Conservation (phyloP, 2,888 invertebrate species). For the Ophion ventricosus region DNA sequence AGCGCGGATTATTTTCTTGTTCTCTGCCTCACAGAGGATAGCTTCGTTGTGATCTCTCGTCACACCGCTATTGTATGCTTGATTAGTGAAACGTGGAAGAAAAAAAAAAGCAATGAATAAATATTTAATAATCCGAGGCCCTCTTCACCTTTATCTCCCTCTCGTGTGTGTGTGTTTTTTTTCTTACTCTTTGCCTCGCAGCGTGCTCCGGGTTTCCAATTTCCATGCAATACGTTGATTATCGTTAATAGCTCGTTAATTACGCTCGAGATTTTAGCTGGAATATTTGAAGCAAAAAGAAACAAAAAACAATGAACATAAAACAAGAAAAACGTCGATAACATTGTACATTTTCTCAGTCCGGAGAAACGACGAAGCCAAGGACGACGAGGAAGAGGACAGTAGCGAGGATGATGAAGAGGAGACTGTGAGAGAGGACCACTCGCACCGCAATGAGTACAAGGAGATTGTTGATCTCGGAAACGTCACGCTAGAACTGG, state of each 20-base stretch:
- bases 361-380: slow-evolving; percentile 64
- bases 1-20: slow-evolving; percentile 37
- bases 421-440: slow-evolving; percentile 50
- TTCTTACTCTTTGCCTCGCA: slow-evolving; percentile 39
- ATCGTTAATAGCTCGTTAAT: slow-evolving; percentile 21
- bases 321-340: slow-evolving; percentile 36
- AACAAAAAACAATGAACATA: slow-evolving; percentile 1
- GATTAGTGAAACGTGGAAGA: slow-evolving; percentile 32
- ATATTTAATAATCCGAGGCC: slow-evolving; percentile 40
- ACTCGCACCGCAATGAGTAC: slow-evolving; percentile 64
- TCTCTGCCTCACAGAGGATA: slow-evolving; percentile 15
- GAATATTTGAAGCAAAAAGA: slow-evolving; percentile 14
- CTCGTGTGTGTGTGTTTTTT: slow-evolving; percentile 40
- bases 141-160: slow-evolving; percentile 19
- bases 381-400: slow-evolving; percentile 49
- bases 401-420: slow-evolving; percentile 49
- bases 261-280: neutral
- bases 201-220: slow-evolving; percentile 63
- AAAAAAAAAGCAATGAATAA: slow-evolving; percentile 51
- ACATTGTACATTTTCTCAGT: slow-evolving; percentile 68
- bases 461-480: slow-evolving; percentile 72
- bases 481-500: slow-evolving; percentile 72
- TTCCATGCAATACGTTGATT: slow-evolving; percentile 38
- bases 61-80: slow-evolving; percentile 16
- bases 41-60: slow-evolving; percentile 19